phyloP scores from a whole-genome alignment of 2,797 vertebrate genomes.

The Microctenopoma lineatum region DNA sequence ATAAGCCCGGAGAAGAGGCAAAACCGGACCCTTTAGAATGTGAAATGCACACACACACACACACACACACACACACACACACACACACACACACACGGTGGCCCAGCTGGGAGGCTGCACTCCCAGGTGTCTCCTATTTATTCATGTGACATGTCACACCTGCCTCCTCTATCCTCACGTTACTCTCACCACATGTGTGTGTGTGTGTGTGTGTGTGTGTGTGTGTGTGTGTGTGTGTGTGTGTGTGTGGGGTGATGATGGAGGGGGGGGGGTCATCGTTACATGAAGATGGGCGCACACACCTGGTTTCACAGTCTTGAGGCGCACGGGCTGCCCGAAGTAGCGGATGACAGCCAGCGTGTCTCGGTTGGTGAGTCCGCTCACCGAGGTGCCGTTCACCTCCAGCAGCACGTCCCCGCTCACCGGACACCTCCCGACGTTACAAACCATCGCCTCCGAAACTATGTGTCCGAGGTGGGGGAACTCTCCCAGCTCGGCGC shows the following conservation, averaged over 20 bases:
- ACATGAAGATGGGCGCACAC: constrained; percentile 37
- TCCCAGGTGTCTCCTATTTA: constrained; percentile 9
- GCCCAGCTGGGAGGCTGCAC: constrained; percentile 18
- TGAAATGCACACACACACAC: too few relatives aligned
- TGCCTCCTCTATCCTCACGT: constrained; percentile 8
- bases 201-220: constrained; percentile 8
- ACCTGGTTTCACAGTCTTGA: constrained; percentile 96
- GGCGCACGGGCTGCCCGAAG: constrained; percentile 93
- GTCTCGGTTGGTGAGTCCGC: constrained; percentile 95
- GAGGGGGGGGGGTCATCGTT: neutral
- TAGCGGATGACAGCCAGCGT: constrained; percentile 94
- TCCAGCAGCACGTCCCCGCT: constrained; percentile 94
- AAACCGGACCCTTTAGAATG: neutral
- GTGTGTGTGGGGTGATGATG: neutral
- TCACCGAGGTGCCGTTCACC: constrained; percentile 97
- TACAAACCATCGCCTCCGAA: constrained; percentile 79
- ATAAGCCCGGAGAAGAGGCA: constrained; percentile 1
- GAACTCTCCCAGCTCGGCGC: constrained; percentile 92
- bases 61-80: constrained; percentile 11
- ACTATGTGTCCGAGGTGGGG: constrained; percentile 87
- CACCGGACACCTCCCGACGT: constrained; percentile 86
- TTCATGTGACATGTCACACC: constrained; percentile 12
- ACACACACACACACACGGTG: neutral
- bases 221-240: neutral
- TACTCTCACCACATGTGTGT: neutral